Conservation (phyloP, 92 coral and sea anemone genomes). For the Bergia puertoricense region DNA sequence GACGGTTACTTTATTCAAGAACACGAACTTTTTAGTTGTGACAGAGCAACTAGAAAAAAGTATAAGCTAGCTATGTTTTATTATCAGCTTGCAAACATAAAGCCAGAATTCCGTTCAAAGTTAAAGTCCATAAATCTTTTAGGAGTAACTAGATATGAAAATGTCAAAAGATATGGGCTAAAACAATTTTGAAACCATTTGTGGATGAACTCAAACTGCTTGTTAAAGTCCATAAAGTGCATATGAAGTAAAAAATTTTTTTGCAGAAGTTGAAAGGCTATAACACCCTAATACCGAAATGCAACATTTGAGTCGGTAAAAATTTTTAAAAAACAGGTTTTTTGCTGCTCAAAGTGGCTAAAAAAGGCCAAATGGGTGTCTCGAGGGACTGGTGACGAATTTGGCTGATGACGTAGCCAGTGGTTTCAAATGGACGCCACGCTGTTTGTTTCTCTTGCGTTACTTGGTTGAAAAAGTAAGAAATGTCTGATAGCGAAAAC, state of each 20-base stretch:
- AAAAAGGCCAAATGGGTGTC: background rate
- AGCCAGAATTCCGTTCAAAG: conserved; percentile 7
- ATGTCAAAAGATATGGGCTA: background rate
- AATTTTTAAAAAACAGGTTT: background rate
- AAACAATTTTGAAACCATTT: background rate
- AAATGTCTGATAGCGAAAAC: background rate
- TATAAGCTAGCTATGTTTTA: background rate
- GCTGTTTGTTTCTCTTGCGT: background rate
- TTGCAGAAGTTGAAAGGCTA: background rate
- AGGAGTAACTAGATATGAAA: background rate
- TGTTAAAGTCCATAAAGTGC: background rate
- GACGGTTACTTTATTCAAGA: conserved; percentile 17
- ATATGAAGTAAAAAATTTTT: background rate
- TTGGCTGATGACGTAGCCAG: background rate
- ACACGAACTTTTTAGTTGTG: background rate
- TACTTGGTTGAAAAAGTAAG: background rate
- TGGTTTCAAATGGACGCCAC: background rate
- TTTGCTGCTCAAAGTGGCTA: background rate
- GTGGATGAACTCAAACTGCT: conserved; percentile 9
- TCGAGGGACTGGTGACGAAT: background rate
- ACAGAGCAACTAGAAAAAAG: conserved; percentile 8
- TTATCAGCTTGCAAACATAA: conserved; percentile 7
- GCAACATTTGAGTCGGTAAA: background rate
- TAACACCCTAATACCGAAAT: background rate
- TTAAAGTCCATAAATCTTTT: conserved; percentile 3